A percentile compares a stretch with the other conserved stretches of the same genome.
These are phyloP conservation scores for Paralvinella palmiformis DNA, from an alignment of 1,140 invertebrate genomes.

Conservation along the genomic window DNA sequence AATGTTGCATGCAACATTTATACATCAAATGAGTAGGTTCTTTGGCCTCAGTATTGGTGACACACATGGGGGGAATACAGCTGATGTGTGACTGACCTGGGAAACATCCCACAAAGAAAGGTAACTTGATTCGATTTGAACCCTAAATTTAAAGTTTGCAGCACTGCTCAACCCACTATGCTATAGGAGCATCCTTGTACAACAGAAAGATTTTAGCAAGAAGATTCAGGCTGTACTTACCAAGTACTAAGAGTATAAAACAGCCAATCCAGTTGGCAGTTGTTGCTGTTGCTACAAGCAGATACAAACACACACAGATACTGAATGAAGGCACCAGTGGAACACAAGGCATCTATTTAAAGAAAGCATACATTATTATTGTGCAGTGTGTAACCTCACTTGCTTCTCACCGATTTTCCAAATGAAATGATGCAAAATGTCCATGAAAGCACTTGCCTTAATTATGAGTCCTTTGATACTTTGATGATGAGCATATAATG, in stretches of 20 bases:
- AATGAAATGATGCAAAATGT: not conserved
- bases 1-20: no score
- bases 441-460: not conserved
- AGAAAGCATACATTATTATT: not conserved
- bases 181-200: no score
- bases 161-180: no score
- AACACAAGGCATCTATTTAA: not conserved
- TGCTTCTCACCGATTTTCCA: not conserved
- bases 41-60: not conserved
- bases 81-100: not conserved
- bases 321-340: conserved; percentile 4
- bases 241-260: not conserved
- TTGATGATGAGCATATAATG: not conserved
- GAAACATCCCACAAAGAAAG: not conserved
- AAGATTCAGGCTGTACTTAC: not conserved
- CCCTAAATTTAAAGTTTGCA: not conserved
- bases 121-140: not conserved
- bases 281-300: not conserved
- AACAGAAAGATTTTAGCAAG: not conserved
- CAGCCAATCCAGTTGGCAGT: conserved; percentile 4
- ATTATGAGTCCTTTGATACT: not conserved
- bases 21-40: no score
- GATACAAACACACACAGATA: not conserved
- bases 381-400: not conserved
- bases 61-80: not conserved